Evolutionary conservation across 2,113 vertebrate species (phyloP).

Genomic region (Pristiophorus japonicus): DNA sequence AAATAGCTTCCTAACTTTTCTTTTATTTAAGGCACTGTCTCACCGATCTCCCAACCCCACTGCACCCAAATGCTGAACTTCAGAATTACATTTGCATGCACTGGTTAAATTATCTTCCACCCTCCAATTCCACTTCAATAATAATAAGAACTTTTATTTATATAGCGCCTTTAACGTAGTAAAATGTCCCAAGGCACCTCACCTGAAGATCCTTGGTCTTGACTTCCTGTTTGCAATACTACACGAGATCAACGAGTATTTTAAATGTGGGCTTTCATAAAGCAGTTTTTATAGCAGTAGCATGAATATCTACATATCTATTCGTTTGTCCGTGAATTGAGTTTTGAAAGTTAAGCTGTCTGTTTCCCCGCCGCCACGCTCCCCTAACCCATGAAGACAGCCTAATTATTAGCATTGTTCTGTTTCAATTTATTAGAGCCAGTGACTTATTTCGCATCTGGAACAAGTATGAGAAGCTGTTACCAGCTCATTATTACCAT

Average conservation of each 20-base stretch:
- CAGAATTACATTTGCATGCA: neutral
- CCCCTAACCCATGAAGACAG: neutral
- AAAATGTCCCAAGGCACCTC: no score
- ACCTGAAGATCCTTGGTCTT: neutral
- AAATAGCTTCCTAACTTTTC: neutral
- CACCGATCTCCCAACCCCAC: neutral
- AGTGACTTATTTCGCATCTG: constrained; percentile 74
- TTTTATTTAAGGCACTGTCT: neutral
- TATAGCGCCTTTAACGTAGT: no score
- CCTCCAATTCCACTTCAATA: neutral
- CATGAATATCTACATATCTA: neutral
- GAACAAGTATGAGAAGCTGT: constrained; percentile 73
- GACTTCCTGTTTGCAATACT: neutral
- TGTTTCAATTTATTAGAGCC: constrained; percentile 58
- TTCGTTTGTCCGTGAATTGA: neutral
- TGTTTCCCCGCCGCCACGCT: no score
- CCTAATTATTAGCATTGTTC: constrained; percentile 30
- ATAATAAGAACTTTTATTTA: no score
- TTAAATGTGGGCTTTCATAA: neutral
- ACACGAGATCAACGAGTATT: neutral
- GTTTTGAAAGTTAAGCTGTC: neutral
- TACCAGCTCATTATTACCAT: constrained; percentile 71
- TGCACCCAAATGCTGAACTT: neutral
- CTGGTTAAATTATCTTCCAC: neutral
- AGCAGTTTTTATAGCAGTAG: neutral